Base-by-base conservation (phyloP, 2,113 vertebrate genomes). In the Oreamnos americanus region DNA sequence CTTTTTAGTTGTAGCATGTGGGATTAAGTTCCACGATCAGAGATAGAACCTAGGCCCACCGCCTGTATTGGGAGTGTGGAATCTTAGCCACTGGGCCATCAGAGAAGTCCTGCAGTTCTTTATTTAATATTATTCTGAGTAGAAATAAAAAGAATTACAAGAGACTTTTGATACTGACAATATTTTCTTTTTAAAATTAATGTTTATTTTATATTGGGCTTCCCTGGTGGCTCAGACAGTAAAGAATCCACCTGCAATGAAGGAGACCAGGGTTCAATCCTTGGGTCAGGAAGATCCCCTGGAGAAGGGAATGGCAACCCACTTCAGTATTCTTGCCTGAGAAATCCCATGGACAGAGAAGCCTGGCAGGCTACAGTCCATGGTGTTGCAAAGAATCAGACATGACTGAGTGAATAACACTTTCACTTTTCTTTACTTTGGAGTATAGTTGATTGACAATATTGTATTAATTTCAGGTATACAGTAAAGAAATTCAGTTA, bases 61-160 rank as follows among this genome's bases (percentile, higher is more conserved):
- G 19, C 5, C 19, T 36, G 67, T 5, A 3, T 3, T 71, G 67
- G n/a, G n/a, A 23, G 0, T 71, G n/a, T 39, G n/a, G n/a, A 71
- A 39, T 71, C n/a, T 36, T 36, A 71, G n/a, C 67, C 67, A 71
- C 19, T 39, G 0, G 9, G 62, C 62, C 62, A 67, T 5, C 62
- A 67, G 62, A 67, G 62, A n/a, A 67, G 62, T n/a, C 33, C 62
- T 1, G 1, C 16, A 76, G 13, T 49, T 36, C n/a, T 58, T 83
- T 71, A 45, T 30, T 57, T 83, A 58, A 58, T 33, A 49, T 89
- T 71, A n/a, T 82, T 45, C 57, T 91, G 43, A 28, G 60, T 62
- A 47, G 45, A 49, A 57, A 64, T 62, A 67, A 67, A 94, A 82
- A 88, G 23, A 55, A 55, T 67, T 81, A 88, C 14, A 62, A 67